These are phyloP conservation scores for Drosophila kanekoi DNA, from an alignment of 2,888 invertebrate species.

Conservation along the genomic window DNA sequence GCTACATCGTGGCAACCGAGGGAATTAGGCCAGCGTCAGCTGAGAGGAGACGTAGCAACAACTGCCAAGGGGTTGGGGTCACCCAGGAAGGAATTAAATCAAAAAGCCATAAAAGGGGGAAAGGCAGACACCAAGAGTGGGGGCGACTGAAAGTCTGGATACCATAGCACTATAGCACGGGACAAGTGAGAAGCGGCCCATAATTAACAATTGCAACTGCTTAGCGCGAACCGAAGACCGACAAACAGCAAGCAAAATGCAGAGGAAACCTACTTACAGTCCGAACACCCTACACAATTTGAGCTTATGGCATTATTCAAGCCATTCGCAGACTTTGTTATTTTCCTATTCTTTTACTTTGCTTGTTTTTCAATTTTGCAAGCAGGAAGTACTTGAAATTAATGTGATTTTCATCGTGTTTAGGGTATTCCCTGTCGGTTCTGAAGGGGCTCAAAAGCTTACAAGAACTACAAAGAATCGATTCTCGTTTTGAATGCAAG, in stretches of 20 bases:
- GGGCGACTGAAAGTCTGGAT: too few species aligned
- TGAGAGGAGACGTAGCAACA: conserved; percentile 25
- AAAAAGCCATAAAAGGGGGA: conserved; percentile 37
- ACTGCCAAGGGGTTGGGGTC: conserved; percentile 6
- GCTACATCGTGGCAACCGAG: conserved; percentile 34
- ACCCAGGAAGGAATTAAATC: conserved; percentile 35
- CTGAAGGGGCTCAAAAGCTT: too few species aligned
- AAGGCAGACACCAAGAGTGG: conserved; percentile 1
- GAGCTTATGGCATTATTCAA: neutral
- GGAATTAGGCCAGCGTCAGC: conserved; percentile 66
- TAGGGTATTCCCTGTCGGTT: too few species aligned
- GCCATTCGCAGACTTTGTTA: neutral
- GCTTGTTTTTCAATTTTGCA: too few species aligned
- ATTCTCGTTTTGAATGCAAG: too few species aligned
- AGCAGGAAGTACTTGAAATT: too few species aligned
- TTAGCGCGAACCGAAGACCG: neutral
- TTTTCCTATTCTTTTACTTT: neutral
- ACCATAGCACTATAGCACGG: too few species aligned
- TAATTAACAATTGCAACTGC: conserved; percentile 22
- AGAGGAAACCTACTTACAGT: too few species aligned
- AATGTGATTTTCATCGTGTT: too few species aligned
- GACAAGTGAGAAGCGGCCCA: neutral
- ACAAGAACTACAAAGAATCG: too few species aligned
- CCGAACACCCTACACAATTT: neutral
- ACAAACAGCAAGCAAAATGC: neutral